These are phyloP conservation scores for Agrotis exclamationis DNA, from an alignment of 2,888 invertebrate genomes.

Conservation along the genomic window DNA sequence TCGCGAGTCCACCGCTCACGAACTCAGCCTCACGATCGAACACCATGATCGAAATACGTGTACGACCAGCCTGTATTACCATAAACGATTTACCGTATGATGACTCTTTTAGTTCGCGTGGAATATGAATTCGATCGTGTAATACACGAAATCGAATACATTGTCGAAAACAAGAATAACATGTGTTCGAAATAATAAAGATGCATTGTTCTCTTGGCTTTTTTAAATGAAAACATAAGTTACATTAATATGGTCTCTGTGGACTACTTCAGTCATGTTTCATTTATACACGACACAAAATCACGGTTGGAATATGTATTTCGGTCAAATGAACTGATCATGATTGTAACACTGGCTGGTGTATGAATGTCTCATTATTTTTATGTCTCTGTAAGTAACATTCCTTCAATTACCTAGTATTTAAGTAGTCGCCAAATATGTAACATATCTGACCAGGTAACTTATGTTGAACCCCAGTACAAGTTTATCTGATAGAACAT, in stretches of 20 bases:
- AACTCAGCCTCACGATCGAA: slow-evolving; percentile 86
- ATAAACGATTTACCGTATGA: slow-evolving; percentile 87
- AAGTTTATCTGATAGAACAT: slow-evolving; percentile 53
- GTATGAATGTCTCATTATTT: slow-evolving; percentile 9
- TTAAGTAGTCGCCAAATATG: slow-evolving; percentile 7
- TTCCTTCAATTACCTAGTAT: not conserved
- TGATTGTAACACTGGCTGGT: not conserved
- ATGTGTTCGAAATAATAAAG: slow-evolving; percentile 76
- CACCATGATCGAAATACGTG: slow-evolving; percentile 87
- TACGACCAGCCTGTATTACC: slow-evolving; percentile 83
- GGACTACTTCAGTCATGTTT: slow-evolving; percentile 39
- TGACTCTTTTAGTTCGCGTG: slow-evolving; percentile 85
- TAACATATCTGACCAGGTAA: not conserved
- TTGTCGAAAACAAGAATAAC: slow-evolving; percentile 79
- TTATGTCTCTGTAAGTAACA: not conserved
- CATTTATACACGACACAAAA: slow-evolving; percentile 41
- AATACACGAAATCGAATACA: slow-evolving; percentile 84
- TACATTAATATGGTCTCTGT: slow-evolving; percentile 32
- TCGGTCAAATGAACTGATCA: slow-evolving; percentile 27
- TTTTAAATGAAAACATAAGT: slow-evolving; percentile 63
- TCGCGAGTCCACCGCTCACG: slow-evolving; percentile 80
- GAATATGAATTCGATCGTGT: slow-evolving; percentile 86
- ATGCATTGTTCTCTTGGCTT: slow-evolving; percentile 74
- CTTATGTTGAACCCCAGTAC: not conserved
- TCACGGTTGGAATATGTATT: slow-evolving; percentile 36